Percentiles rank a stretch among this genome's conserved stretches.
Conservation (phyloP, 1,140 invertebrate genomes). For the Sitobion miscanthi region DNA sequence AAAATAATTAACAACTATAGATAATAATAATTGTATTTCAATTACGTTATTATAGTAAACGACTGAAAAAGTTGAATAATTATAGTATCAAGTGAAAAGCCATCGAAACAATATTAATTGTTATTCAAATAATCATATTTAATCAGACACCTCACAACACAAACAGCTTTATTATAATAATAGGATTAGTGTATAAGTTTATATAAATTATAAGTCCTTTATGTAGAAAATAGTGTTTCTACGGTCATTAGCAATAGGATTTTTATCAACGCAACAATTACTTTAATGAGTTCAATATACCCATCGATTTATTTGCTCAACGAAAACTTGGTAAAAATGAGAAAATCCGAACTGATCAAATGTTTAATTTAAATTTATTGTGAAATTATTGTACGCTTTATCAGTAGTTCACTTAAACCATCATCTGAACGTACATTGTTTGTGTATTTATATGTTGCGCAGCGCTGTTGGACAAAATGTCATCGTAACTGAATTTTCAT, state of each 20-base stretch:
- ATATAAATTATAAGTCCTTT: background rate
- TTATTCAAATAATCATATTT: background rate
- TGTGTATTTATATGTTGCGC: background rate
- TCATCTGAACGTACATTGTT: background rate
- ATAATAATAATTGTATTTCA: background rate
- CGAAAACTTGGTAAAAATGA: background rate
- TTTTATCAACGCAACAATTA: background rate
- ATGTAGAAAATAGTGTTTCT: background rate
- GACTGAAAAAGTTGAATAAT: background rate
- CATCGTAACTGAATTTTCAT: constrained; percentile 6
- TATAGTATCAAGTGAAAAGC: background rate
- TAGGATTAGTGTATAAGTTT: background rate
- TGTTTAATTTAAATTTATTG: background rate
- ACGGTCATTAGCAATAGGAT: background rate
- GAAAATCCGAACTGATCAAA: background rate
- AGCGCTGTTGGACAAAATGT: background rate
- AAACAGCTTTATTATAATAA: background rate
- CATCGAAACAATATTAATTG: background rate
- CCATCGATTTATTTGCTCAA: background rate
- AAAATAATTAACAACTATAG: background rate
- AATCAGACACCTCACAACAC: background rate
- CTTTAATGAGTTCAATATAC: background rate
- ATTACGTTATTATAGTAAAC: background rate
- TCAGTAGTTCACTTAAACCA: background rate
- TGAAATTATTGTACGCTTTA: background rate